These are phyloP conservation scores for Lutjanus campechanus DNA, from an alignment of 2,797 vertebrate genomes.

Conservation along the genomic window DNA sequence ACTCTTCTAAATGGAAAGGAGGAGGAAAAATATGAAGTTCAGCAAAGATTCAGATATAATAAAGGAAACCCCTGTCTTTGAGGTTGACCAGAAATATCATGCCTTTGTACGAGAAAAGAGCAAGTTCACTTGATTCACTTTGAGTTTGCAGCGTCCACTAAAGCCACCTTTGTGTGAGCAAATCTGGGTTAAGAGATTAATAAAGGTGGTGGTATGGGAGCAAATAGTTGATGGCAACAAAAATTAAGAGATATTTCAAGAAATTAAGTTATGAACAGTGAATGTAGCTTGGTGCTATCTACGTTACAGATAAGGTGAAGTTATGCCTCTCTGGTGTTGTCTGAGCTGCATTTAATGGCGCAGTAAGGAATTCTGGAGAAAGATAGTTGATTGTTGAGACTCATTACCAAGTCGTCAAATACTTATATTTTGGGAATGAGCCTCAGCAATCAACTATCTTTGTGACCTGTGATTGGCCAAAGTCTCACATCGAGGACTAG, in stretches of 20 bases:
- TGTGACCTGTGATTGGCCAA: no score
- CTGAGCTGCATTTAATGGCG: not conserved
- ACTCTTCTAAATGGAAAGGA: not conserved
- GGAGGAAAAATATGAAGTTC: not conserved
- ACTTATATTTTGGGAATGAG: no score
- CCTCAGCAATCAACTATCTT: no score
- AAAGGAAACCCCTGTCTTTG: not conserved
- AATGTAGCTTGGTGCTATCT: not conserved
- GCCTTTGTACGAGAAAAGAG: not conserved
- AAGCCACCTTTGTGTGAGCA: not conserved
- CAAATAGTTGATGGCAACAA: not conserved
- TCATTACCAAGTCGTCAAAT: no score
- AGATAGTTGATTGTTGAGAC: no score
- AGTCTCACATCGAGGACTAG: no score
- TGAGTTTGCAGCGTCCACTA: not conserved
- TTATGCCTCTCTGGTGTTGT: not conserved
- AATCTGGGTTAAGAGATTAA: not conserved
- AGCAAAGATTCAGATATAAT: not conserved
- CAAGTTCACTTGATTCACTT: not conserved
- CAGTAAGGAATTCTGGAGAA: no score
- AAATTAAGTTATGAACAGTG: not conserved
- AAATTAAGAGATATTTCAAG: not conserved
- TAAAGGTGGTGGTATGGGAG: not conserved
- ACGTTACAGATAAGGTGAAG: not conserved
- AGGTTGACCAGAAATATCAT: not conserved